Conservation (phyloP, 2,888 invertebrate species). For the Andrena flavipes region DNA sequence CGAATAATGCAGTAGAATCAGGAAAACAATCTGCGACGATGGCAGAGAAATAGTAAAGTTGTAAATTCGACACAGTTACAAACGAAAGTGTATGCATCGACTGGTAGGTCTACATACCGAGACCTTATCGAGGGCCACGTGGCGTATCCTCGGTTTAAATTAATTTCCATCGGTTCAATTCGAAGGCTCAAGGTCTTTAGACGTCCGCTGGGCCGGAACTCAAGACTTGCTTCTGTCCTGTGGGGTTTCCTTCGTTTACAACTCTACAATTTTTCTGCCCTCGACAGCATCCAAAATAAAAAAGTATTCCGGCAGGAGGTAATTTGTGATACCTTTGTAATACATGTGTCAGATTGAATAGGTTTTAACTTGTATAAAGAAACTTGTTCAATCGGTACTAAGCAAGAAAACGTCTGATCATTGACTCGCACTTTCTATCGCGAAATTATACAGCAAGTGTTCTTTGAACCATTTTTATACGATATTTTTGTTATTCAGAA, state of each 20-base stretch:
- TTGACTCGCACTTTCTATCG: slow-evolving; percentile 14
- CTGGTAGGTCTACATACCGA: too few species aligned
- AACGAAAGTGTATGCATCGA: too few species aligned
- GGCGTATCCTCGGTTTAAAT: too few species aligned
- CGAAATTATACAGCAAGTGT: slow-evolving; percentile 5
- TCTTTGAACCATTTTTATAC: slow-evolving; percentile 28
- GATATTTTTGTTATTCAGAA: slow-evolving; percentile 44
- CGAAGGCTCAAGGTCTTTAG: too few species aligned
- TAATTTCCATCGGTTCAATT: too few species aligned
- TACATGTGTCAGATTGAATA: slow-evolving; percentile 24
- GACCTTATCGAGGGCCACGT: too few species aligned
- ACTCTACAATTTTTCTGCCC: too few species aligned
- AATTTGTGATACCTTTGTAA: slow-evolving; percentile 66
- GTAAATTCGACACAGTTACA: too few species aligned
- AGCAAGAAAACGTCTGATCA: background rate
- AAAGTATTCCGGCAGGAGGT: slow-evolving; percentile 33
- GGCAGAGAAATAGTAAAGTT: background rate
- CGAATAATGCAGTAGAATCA: slow-evolving; percentile 65
- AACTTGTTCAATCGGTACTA: slow-evolving; percentile 42
- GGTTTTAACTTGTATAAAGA: slow-evolving; percentile 30
- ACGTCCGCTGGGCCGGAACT: too few species aligned
- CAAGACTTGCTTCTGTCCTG: too few species aligned
- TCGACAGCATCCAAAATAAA: slow-evolving; percentile 30
- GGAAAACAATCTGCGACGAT: background rate
- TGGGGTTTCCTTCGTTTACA: too few species aligned